Evolutionary conservation across 1,140 invertebrate species (phyloP).

Genomic region (Tetraneura akinire): DNA sequence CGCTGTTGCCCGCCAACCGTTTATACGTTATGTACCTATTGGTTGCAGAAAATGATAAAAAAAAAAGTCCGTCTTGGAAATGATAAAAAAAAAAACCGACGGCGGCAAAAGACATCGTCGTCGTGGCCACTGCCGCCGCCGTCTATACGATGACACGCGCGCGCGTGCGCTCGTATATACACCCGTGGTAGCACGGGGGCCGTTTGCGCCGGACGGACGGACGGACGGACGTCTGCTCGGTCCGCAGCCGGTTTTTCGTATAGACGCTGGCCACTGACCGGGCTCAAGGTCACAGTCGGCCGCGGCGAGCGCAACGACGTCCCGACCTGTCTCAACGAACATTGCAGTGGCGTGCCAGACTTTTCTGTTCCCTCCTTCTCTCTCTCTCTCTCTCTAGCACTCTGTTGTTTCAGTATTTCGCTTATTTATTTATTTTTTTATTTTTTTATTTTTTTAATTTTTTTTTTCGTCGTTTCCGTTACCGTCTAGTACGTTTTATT

Average conservation of each 20-base stretch:
- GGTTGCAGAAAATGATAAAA: too few relatives aligned
- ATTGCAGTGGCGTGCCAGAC: constrained; percentile 45
- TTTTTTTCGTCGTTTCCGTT: constrained; percentile 23
- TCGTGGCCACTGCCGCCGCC: constrained; percentile 6
- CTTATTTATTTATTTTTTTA: too few relatives aligned
- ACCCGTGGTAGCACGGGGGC: neutral
- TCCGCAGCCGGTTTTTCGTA: constrained; percentile 41
- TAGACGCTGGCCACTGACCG: constrained; percentile 49
- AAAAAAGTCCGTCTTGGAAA: neutral
- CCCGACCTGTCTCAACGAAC: constrained; percentile 48
- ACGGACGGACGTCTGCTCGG: constrained; percentile 15
- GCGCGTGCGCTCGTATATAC: neutral
- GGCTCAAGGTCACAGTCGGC: constrained; percentile 44
- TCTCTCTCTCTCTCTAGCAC: too few relatives aligned
- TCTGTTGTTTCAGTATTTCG: too few relatives aligned
- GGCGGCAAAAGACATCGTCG: neutral
- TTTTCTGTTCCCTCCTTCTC: neutral
- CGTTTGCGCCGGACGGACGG: constrained; percentile 1
- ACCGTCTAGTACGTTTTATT: constrained; percentile 38
- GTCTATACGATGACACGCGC: constrained; percentile 31
- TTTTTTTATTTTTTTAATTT: neutral
- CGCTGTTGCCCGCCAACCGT: neutral
- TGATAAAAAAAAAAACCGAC: neutral
- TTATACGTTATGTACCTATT: too few relatives aligned
- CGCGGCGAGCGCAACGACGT: neutral